These are phyloP conservation scores for Sarcophaga caerulescens DNA, from an alignment of 2,888 invertebrate genomes.

Conservation along the genomic window DNA sequence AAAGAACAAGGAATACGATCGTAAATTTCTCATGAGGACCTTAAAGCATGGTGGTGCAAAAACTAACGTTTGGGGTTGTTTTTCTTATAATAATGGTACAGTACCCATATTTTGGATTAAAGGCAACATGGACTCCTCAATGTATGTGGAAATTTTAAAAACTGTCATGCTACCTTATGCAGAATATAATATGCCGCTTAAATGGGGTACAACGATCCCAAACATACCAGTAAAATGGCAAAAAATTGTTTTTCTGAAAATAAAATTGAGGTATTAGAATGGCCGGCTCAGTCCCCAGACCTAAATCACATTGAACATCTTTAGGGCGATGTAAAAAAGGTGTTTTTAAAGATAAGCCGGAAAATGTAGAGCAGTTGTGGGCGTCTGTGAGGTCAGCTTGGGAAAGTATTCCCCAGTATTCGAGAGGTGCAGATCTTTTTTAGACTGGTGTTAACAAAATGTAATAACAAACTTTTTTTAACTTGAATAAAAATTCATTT, in stretches of 20 bases:
- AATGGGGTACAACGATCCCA: no score
- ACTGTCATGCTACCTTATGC: not conserved
- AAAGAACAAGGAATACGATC: slow-evolving; percentile 2
- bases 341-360: not conserved
- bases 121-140: slow-evolving; percentile 4
- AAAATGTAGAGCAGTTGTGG: not conserved
- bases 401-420: no score
- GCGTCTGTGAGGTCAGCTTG: not conserved
- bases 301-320: not conserved
- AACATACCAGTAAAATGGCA: no score
- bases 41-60: slow-evolving; percentile 35
- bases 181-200: no score
- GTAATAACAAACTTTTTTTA: no score
- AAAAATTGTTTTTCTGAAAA: no score
- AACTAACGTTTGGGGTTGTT: slow-evolving; percentile 32
- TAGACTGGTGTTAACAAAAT: not conserved
- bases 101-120: slow-evolving; percentile 33
- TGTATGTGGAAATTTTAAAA: no score
- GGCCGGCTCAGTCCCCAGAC: not conserved
- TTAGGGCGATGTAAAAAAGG: not conserved
- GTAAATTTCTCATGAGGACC: slow-evolving; percentile 1
- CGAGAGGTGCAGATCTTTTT: no score
- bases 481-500: no score
- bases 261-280: no score
- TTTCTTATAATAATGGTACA: slow-evolving; percentile 18